Conservation (phyloP, 2,113 vertebrate species). For the Irena cyanogastra region DNA sequence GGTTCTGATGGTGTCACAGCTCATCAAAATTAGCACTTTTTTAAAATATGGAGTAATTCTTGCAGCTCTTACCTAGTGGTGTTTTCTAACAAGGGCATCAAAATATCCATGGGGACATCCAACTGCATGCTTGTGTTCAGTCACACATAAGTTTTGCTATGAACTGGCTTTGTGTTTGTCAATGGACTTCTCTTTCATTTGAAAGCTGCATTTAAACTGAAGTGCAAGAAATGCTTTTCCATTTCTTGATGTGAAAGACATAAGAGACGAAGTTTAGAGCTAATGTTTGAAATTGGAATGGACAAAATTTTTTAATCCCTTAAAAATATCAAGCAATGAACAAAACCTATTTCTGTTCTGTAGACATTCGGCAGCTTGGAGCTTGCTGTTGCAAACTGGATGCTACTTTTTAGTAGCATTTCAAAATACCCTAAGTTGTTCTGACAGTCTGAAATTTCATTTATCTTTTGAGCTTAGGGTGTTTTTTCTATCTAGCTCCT, state of each 20-base stretch:
- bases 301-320: neutral
- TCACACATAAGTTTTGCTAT: constrained; percentile 20
- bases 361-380: neutral
- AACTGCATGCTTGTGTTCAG: neutral
- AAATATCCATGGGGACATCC: neutral
- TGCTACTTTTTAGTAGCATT: neutral
- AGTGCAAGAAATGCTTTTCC: neutral
- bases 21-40: neutral
- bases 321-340: neutral
- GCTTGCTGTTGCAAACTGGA: neutral
- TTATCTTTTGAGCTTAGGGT: neutral
- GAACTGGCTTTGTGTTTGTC: neutral
- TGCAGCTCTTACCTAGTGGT: neutral
- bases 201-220: neutral
- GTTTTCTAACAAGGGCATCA: neutral
- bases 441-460: neutral
- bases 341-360: neutral
- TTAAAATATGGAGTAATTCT: neutral
- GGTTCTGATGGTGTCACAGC: neutral
- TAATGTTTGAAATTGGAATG: neutral
- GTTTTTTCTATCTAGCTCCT: neutral
- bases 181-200: neutral
- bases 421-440: neutral
- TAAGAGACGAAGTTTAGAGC: neutral
- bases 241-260: neutral